phyloP scores from a whole-genome alignment of 2,797 vertebrate genomes.

The Psittacula derbiana region DNA sequence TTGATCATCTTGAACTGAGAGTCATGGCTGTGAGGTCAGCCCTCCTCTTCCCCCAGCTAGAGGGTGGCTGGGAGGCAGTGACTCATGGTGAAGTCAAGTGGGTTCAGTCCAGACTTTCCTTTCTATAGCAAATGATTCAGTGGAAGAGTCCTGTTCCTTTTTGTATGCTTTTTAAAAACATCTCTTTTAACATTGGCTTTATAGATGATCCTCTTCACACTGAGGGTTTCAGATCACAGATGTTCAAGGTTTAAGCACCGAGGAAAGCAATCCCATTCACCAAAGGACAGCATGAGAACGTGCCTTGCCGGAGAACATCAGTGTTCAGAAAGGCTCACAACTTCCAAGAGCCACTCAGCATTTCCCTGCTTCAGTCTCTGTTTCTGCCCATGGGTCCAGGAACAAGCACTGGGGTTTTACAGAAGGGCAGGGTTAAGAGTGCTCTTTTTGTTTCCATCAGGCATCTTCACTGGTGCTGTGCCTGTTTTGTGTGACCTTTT shows the following conservation, averaged over 20 bases:
- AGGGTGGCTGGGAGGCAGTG: neutral
- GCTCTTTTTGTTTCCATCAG: neutral
- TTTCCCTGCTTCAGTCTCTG: neutral
- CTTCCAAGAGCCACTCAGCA: neutral
- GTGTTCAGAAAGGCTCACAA: neutral
- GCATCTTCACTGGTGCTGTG: neutral
- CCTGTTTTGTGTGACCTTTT: neutral
- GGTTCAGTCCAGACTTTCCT: neutral
- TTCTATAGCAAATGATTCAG: neutral
- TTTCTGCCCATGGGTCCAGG: neutral
- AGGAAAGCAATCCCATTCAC: neutral
- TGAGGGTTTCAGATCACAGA: neutral
- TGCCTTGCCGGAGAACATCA: neutral
- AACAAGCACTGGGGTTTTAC: neutral
- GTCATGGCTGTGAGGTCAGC: neutral
- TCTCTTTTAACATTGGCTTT: neutral
- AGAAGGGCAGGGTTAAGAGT: neutral
- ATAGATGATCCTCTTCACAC: neutral
- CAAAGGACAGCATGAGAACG: neutral
- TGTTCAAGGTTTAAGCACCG: neutral
- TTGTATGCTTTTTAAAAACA: neutral
- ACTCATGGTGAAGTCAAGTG: neutral
- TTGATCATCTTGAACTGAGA: neutral
- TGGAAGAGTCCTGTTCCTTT: neutral
- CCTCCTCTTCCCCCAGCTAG: neutral